Conservation (phyloP, 2,113 vertebrate species). For the Vidua macroura region DNA sequence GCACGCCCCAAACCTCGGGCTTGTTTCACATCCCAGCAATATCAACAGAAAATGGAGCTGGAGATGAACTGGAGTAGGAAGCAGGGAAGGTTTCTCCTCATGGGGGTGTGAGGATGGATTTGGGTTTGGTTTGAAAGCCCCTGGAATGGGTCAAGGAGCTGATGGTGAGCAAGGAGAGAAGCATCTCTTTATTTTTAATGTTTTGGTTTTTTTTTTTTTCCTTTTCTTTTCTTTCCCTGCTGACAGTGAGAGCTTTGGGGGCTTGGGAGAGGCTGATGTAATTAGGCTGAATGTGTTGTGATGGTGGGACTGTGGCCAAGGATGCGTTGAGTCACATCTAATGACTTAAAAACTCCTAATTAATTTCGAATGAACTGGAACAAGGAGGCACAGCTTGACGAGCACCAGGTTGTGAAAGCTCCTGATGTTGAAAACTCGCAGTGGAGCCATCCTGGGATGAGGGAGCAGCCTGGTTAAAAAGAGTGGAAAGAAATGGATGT, state of each 20-base stretch:
- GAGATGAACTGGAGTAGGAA: neutral
- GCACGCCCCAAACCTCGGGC: neutral
- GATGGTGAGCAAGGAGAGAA: neutral
- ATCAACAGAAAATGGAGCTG: neutral
- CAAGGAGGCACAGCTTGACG: neutral
- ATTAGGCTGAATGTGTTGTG: neutral
- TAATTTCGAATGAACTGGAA: constrained; percentile 53
- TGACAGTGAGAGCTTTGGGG: neutral
- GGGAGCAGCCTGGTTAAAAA: neutral
- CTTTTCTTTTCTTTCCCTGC: neutral
- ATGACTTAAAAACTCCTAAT: constrained; percentile 52
- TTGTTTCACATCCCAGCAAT: neutral
- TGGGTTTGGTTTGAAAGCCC: neutral
- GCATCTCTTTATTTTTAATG: neutral
- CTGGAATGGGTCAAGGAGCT: neutral
- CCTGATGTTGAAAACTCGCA: neutral
- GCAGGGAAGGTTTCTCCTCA: neutral
- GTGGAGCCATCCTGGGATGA: neutral
- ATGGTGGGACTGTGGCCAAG: constrained; percentile 42
- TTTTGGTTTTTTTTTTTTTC: no score
- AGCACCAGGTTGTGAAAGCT: neutral
- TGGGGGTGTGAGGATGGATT: neutral
- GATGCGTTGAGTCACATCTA: constrained; percentile 50
- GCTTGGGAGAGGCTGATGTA: constrained; percentile 26
- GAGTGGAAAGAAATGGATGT: neutral